These are phyloP conservation scores for Actinia equina DNA, from an alignment of 64 coral and sea anemone species.

Conservation along the genomic window DNA sequence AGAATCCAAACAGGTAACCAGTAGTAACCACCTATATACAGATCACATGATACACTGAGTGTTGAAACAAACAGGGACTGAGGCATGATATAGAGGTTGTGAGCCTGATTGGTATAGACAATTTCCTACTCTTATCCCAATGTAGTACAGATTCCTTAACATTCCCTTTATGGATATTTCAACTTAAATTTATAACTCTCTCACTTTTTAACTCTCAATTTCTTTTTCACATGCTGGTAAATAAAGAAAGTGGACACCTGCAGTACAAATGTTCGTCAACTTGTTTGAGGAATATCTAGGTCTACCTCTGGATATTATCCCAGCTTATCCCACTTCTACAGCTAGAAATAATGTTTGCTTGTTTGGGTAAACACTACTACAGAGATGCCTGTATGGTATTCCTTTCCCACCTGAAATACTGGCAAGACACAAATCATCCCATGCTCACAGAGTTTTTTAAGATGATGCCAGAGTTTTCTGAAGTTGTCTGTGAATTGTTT, in stretches of 20 bases:
- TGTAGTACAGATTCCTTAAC: too few relatives aligned
- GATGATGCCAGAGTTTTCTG: background rate
- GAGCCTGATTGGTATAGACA: too few relatives aligned
- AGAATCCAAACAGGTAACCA: too few relatives aligned
- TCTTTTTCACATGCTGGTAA: too few relatives aligned
- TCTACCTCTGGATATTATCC: slow-evolving; percentile 1
- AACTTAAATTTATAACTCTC: too few relatives aligned
- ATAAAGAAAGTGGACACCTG: slow-evolving; percentile 5
- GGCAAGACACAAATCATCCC: background rate
- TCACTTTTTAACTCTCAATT: too few relatives aligned
- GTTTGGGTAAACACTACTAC: background rate
- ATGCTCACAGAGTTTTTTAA: background rate
- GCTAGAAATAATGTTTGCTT: background rate
- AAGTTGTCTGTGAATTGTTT: background rate
- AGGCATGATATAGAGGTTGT: too few relatives aligned
- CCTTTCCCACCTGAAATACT: background rate
- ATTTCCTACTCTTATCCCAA: too few relatives aligned
- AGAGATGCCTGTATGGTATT: background rate
- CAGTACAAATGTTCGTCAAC: background rate
- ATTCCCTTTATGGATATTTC: too few relatives aligned
- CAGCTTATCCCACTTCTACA: background rate
- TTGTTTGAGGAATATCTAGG: slow-evolving; percentile 36
- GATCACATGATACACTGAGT: background rate
- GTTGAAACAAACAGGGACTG: background rate
- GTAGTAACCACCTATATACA: too few relatives aligned